A percentile compares a stretch with the other conserved stretches of the same genome.
phyloP scores from a whole-genome alignment of 2,113 vertebrate genomes.

The Pseudorasbora parva region DNA sequence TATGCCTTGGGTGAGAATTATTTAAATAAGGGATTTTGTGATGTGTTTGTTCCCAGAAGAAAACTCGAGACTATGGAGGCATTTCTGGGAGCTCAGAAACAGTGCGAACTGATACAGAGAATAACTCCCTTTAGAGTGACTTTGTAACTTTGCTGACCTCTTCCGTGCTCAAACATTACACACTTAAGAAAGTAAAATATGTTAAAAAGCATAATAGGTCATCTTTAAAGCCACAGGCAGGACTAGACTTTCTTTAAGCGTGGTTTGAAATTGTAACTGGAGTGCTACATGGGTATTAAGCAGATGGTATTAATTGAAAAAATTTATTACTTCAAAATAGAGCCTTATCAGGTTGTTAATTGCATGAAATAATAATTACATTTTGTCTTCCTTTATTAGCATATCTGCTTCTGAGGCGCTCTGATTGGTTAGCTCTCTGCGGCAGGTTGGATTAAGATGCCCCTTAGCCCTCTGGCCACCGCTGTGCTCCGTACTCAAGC shows the following conservation, averaged over 20 bases:
- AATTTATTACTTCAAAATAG: constrained; percentile 32
- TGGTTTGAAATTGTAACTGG: constrained; percentile 29
- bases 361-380: constrained; percentile 49
- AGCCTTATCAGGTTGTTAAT: constrained; percentile 51
- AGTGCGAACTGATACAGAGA: too few relatives aligned
- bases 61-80: too few relatives aligned
- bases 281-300: constrained; percentile 42
- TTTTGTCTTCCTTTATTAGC: constrained; percentile 50
- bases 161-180: too few relatives aligned
- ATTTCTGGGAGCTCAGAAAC: too few relatives aligned
- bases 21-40: too few relatives aligned
- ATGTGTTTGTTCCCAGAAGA: too few relatives aligned
- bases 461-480: constrained; percentile 15
- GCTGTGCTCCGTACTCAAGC: constrained; percentile 1
- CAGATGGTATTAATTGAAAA: constrained; percentile 42
- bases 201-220: too few relatives aligned
- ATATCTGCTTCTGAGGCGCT: constrained; percentile 56
- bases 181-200: too few relatives aligned
- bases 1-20: too few relatives aligned
- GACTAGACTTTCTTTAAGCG: constrained; percentile 21
- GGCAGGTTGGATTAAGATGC: constrained; percentile 31
- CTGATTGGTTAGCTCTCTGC: constrained; percentile 55
- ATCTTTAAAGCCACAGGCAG: neutral
- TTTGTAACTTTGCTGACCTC: too few relatives aligned
- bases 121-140: too few relatives aligned